phyloP scores from a whole-genome alignment of 2,888 invertebrate genomes.

The Alitta virens region DNA sequence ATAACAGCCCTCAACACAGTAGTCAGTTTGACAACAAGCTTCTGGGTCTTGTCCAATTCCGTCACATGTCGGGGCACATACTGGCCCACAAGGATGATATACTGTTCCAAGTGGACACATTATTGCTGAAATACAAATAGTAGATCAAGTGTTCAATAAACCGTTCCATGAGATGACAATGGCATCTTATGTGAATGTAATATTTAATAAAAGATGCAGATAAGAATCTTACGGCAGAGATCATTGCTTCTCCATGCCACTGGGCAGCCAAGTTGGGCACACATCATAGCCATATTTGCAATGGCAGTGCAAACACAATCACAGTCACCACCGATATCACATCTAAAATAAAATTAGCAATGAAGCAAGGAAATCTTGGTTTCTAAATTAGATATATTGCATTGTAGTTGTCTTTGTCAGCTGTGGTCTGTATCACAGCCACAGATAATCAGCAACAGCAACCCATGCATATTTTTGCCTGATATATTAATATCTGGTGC shows the following conservation, averaged over 20 bases:
- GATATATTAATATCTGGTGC: too few relatives aligned
- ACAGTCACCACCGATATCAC: slow-evolving; percentile 85
- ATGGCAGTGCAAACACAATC: slow-evolving; percentile 85
- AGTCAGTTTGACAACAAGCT: slow-evolving; percentile 33
- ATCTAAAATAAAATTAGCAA: slow-evolving; percentile 61
- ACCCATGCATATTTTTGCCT: too few relatives aligned
- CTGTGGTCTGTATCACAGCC: too few relatives aligned
- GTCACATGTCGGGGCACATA: slow-evolving; percentile 76
- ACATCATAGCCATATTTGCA: slow-evolving; percentile 81
- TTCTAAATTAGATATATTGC: too few relatives aligned
- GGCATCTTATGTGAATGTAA: too few relatives aligned
- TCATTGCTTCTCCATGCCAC: slow-evolving; percentile 79
- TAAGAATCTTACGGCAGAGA: slow-evolving; percentile 73
- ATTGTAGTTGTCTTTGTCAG: too few relatives aligned
- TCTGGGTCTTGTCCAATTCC: slow-evolving; percentile 30
- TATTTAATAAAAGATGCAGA: too few relatives aligned
- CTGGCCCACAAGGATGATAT: slow-evolving; percentile 77
- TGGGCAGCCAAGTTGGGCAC: slow-evolving; percentile 71
- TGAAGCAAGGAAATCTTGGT: too few relatives aligned
- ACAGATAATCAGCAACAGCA: too few relatives aligned
- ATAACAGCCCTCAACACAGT: slow-evolving; percentile 47
- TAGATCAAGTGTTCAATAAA: too few relatives aligned
- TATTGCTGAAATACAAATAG: slow-evolving; percentile 65
- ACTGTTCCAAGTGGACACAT: slow-evolving; percentile 81
- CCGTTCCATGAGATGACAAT: too few relatives aligned